Evolutionary conservation across 2,113 vertebrate genomes (phyloP), one percentile per base, ranked within the genome.

Genomic region (Python bivittatus): DNA sequence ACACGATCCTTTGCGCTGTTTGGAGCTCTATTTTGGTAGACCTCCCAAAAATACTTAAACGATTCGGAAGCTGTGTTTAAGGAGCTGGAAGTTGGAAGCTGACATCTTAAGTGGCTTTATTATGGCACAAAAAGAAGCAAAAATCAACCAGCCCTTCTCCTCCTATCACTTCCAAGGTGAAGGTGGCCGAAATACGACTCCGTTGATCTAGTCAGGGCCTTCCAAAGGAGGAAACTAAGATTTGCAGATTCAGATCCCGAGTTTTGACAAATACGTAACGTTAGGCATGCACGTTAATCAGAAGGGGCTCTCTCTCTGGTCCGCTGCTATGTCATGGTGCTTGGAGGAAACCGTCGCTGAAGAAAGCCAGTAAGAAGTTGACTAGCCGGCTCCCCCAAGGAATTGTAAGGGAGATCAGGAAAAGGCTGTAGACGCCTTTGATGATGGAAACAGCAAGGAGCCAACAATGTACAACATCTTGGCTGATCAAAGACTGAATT

Each of bases 361-460:
- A 72, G n/a, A 17, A 15, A 33, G 48, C 6, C 64, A 33, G 64
- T 33, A 7, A 48, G 91, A 38, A 11, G 60, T 2, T 84, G 2
- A 17, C 92, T 88, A 90, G 92, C 56, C 1, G 48, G 85, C 91
- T 94, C 91, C 85, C 52, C 0, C 0, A 61, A 84, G 91, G 94
- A 4, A 11, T n/a, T 13, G 27, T 57, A 5, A 86, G 38, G 58
- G 90, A 61, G 0, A 22, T 1, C 0, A 2, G 52, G 83, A 57
- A 44, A 84, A 42, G 54, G 33, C 52, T 94, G 61, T 25, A 83
- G 89, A 23, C 93, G 60, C 95, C 95, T 91, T 88, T 60, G 61
- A 88, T 3, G 84, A 92, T 5, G 84, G 54, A 17, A 53, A 44
- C 92, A 72, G n/a, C 92, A 84, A 92, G 92, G 72, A 94, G 86